Evolutionary conservation across 2,113 vertebrate species (phyloP).

Genomic region (Prolemur simus): DNA sequence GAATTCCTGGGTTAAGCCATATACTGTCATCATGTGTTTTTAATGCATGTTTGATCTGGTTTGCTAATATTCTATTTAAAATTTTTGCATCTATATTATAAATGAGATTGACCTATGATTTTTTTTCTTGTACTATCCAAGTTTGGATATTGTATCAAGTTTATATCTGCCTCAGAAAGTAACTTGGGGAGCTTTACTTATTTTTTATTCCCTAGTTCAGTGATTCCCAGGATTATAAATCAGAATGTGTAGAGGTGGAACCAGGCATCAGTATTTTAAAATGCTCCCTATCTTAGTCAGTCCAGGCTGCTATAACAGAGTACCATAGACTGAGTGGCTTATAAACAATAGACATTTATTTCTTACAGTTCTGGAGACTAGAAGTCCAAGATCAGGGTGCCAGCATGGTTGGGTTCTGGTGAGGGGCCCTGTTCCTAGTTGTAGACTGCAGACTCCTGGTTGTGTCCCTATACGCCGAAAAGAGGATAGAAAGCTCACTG

Average conservation of each 20-base stretch:
- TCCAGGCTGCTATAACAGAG: not conserved
- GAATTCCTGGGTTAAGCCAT: not conserved
- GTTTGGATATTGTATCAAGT: not conserved
- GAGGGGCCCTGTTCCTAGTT: not conserved
- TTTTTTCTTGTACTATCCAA: not conserved
- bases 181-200: not conserved
- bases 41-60: not conserved
- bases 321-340: too few species aligned
- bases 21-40: not conserved
- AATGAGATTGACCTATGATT: not conserved
- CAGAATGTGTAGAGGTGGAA: not conserved
- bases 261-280: not conserved
- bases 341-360: too few species aligned
- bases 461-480: not conserved
- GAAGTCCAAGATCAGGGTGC: not conserved
- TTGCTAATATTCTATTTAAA: not conserved
- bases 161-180: not conserved
- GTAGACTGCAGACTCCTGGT: not conserved
- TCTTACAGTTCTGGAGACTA: too few species aligned
- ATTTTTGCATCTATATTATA: not conserved
- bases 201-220: conserved; percentile 4
- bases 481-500: not conserved
- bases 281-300: not conserved
- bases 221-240: not conserved
- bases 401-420: not conserved